Evolutionary conservation across 1,140 invertebrate species (phyloP).

Genomic region (Drosophila pachea): DNA sequence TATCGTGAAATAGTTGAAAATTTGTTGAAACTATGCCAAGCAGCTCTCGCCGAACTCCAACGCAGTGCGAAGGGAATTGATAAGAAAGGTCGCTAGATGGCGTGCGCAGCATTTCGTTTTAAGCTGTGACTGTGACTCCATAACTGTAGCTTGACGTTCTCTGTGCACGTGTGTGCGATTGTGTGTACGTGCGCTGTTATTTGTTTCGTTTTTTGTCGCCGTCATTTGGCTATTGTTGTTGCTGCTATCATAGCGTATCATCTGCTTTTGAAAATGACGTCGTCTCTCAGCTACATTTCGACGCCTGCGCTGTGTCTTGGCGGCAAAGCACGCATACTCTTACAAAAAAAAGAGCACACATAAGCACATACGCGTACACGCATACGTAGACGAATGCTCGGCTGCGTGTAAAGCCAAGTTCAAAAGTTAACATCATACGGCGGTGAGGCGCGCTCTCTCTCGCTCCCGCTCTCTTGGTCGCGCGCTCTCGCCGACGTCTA

Average conservation of each 20-base stretch:
- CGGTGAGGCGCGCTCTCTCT: not conserved
- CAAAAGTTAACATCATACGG: slow-evolving; percentile 51
- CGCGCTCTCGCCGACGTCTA: slow-evolving; percentile 7
- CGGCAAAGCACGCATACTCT: slow-evolving; percentile 25
- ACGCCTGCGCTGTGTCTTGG: slow-evolving; percentile 24
- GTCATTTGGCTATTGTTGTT: slow-evolving; percentile 35
- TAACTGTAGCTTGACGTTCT: slow-evolving; percentile 22
- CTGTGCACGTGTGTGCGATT: slow-evolving; percentile 8
- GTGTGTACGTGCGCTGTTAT: not conserved
- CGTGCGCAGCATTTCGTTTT: slow-evolving; percentile 11
- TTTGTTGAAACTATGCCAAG: slow-evolving; percentile 34
- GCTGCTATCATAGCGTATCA: slow-evolving; percentile 28
- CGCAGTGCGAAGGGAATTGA: not conserved
- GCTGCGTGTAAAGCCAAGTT: slow-evolving; percentile 59
- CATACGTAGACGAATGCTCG: not conserved
- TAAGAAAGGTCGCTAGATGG: slow-evolving; percentile 30
- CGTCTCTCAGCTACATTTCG: slow-evolving; percentile 18
- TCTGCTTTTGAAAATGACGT: slow-evolving; percentile 52
- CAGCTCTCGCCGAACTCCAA: slow-evolving; percentile 24
- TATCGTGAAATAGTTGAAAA: slow-evolving; percentile 11
- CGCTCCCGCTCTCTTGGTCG: not conserved
- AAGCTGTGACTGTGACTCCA: slow-evolving; percentile 20
- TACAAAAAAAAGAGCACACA: not conserved
- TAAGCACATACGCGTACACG: slow-evolving; percentile 2
- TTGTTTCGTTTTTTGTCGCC: slow-evolving; percentile 6